Percentiles rank a stretch among this genome's conserved stretches.
Evolutionary conservation across 2,888 invertebrate species (phyloP).

Genomic region (Linnaemya tessellans): DNA sequence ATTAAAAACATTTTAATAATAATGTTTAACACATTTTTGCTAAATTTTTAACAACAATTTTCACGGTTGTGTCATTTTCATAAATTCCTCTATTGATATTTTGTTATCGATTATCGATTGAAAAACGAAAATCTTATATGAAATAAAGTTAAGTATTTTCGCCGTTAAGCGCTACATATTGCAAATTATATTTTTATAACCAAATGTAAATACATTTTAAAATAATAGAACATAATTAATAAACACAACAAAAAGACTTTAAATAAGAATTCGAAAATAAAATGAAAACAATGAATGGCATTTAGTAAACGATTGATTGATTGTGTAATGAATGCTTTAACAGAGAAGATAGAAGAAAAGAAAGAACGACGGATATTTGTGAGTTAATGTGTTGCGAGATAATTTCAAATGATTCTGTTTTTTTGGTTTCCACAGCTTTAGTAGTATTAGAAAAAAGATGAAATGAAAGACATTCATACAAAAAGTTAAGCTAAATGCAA

Average conservation of each 20-base stretch:
- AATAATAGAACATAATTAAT: no score
- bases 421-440: constrained; percentile 71
- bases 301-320: constrained; percentile 41
- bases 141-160: no score
- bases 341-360: constrained; percentile 25
- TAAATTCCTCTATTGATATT: background rate
- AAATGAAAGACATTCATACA: constrained; percentile 67
- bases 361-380: constrained; percentile 39
- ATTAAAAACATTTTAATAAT: no score
- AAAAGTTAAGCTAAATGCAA: constrained; percentile 69
- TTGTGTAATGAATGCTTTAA: constrained; percentile 55
- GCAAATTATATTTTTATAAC: no score
- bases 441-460: constrained; percentile 60
- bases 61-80: background rate
- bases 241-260: no score
- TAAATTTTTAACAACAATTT: background rate
- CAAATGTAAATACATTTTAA: no score
- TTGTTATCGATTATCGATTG: background rate
- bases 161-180: no score
- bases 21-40: no score
- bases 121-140: background rate
- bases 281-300: constrained; percentile 35
- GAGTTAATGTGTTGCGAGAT: constrained; percentile 53
- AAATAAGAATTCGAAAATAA: background rate
- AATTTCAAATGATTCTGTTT: constrained; percentile 57